Percentiles rank a stretch among this genome's conserved stretches.
phyloP scores from a whole-genome alignment of 2,888 invertebrate species.

The Blastobasis lacticolella region DNA sequence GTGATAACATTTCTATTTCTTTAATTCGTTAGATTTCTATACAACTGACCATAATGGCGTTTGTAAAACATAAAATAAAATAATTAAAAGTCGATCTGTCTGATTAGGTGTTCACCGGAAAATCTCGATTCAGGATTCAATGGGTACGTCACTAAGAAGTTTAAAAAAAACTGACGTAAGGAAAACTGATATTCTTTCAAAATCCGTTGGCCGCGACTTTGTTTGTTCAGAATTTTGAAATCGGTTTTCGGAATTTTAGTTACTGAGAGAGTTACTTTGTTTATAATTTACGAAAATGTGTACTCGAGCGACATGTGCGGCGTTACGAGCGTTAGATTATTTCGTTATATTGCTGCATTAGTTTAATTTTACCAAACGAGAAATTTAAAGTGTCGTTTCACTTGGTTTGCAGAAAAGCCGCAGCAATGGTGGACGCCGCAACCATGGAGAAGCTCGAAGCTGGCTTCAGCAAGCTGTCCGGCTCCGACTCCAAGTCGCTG shows the following conservation, averaged over 20 bases:
- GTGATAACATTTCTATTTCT: not conserved
- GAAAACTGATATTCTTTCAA: not conserved
- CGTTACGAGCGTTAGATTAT: constrained; percentile 61
- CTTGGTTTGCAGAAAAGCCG: constrained; percentile 77
- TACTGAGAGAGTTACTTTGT: not conserved
- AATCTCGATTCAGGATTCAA: constrained; percentile 31
- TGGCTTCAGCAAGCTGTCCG: constrained; percentile 89
- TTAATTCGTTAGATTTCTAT: constrained; percentile 3
- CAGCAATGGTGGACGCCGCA: constrained; percentile 93
- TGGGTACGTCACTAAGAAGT: constrained; percentile 44
- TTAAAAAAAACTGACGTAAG: constrained; percentile 20
- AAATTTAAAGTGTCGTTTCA: not conserved
- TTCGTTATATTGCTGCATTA: not conserved
- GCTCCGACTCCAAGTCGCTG: constrained; percentile 94
- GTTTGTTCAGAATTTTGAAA: constrained; percentile 4
- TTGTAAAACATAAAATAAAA: not conserved
- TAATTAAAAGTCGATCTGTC: constrained; percentile 17
- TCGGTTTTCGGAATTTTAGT: constrained; percentile 6
- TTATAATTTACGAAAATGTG: constrained; percentile 43
- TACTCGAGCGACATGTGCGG: constrained; percentile 64
- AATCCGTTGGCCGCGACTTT: constrained; percentile 13
- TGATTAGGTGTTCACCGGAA: constrained; percentile 25
- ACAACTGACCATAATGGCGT: not conserved
- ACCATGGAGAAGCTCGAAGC: constrained; percentile 93
- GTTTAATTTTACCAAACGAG: not conserved